These are phyloP conservation scores for Gila robusta DNA, from an alignment of 2,797 vertebrate species.

Conservation along the genomic window DNA sequence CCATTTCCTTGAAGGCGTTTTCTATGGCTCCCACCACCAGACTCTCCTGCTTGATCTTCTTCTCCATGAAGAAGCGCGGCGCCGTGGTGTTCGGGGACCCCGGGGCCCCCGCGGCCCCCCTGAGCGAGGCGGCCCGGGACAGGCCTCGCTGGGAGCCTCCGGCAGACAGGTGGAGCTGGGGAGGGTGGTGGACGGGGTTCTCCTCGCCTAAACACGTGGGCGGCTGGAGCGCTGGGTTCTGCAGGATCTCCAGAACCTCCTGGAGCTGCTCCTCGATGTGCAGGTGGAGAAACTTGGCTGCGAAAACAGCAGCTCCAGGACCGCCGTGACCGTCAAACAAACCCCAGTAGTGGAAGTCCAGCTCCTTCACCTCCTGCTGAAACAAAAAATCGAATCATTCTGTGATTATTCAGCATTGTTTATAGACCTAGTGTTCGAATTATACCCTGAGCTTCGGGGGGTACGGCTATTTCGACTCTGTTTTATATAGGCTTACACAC, in stretches of 20 bases:
- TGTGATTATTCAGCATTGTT: not conserved
- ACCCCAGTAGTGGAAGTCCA: slow-evolving; percentile 94
- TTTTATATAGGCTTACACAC: no score
- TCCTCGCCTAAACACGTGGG: slow-evolving; percentile 94
- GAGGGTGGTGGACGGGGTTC: slow-evolving; percentile 73
- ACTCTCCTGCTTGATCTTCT: slow-evolving; percentile 94
- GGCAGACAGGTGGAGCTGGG: slow-evolving; percentile 55
- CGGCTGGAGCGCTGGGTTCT: slow-evolving; percentile 80
- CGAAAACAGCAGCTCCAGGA: slow-evolving; percentile 90
- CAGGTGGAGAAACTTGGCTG: slow-evolving; percentile 90
- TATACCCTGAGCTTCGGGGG: no score
- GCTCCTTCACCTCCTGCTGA: slow-evolving; percentile 82
- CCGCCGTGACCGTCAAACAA: slow-evolving; percentile 96
- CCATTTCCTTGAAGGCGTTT: slow-evolving; percentile 97
- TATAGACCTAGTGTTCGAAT: no score
- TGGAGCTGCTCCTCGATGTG: slow-evolving; percentile 92
- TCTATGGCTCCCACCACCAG: slow-evolving; percentile 95
- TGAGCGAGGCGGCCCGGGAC: slow-evolving; percentile 88
- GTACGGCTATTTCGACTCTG: no score
- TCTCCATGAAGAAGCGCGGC: slow-evolving; percentile 94
- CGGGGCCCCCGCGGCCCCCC: slow-evolving; percentile 87
- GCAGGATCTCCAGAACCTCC: slow-evolving; percentile 90
- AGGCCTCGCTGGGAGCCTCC: slow-evolving; percentile 82
- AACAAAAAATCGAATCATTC: not conserved
- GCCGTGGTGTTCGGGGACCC: slow-evolving; percentile 88